Conservation (phyloP, 2,888 invertebrate species). For the Galeopsomyia nigrocyanea region DNA sequence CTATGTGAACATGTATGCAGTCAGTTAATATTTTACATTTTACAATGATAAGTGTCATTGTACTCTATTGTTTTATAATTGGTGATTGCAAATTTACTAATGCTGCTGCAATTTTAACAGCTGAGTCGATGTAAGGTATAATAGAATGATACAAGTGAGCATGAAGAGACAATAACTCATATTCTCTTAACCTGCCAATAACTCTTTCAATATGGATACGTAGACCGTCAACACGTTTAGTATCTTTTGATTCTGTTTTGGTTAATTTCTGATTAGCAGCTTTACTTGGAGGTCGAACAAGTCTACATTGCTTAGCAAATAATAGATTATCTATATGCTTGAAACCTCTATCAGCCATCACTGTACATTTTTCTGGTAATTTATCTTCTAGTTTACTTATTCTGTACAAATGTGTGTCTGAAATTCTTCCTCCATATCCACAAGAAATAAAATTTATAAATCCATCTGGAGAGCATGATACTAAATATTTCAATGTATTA, state of each 20-base stretch:
- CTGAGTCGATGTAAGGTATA: slow-evolving; percentile 20
- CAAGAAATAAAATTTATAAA: slow-evolving; percentile 59
- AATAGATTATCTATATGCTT: slow-evolving; percentile 50
- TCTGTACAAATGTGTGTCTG: slow-evolving; percentile 51
- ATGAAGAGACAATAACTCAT: slow-evolving; percentile 41
- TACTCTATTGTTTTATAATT: slow-evolving; percentile 38
- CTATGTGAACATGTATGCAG: too few relatives aligned
- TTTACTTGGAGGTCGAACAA: slow-evolving; percentile 51
- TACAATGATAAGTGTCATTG: neutral
- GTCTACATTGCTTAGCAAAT: slow-evolving; percentile 37
- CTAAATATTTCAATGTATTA: slow-evolving; percentile 58
- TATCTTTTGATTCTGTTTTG: slow-evolving; percentile 46
- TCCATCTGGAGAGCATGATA: slow-evolving; percentile 57
- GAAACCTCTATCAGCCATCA: slow-evolving; percentile 53
- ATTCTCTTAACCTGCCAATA: slow-evolving; percentile 50
- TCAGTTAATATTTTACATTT: too few relatives aligned
- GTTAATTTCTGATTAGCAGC: slow-evolving; percentile 40
- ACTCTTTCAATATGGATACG: slow-evolving; percentile 59
- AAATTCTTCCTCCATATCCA: slow-evolving; percentile 59
- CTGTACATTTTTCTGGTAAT: slow-evolving; percentile 42
- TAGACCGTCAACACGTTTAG: slow-evolving; percentile 55
- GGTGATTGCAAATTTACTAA: slow-evolving; percentile 50
- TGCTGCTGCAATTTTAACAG: slow-evolving; percentile 48
- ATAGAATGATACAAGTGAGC: slow-evolving; percentile 9
- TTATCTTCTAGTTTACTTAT: slow-evolving; percentile 48